Percentiles rank a stretch among this genome's conserved stretches.
Conservation (phyloP, 2,797 vertebrate species). For the Onychomys arenicola region DNA sequence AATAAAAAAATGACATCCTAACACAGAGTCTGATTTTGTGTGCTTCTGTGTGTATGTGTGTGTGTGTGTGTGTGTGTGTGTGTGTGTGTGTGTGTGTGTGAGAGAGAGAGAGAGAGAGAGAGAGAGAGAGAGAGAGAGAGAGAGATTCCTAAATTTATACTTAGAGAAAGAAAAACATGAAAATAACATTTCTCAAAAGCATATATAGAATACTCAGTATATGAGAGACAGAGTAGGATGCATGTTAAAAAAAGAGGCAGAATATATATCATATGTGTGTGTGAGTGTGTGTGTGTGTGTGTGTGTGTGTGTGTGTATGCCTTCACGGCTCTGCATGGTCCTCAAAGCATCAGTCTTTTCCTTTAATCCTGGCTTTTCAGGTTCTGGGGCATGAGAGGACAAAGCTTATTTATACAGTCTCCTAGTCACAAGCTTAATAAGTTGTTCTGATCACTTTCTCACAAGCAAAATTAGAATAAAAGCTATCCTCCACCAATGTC, state of each 20-base stretch:
- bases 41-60: not conserved
- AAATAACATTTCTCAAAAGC: not conserved
- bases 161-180: not conserved
- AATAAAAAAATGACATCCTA: not conserved
- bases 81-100: not conserved
- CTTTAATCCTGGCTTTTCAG: constrained; percentile 7
- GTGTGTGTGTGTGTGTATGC: no score
- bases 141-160: not conserved
- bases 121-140: no score
- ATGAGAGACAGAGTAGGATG: not conserved
- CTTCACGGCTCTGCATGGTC: not conserved
- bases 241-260: not conserved
- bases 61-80: not conserved
- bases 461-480: not conserved
- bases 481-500: not conserved
- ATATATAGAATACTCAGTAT: not conserved
- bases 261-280: no score
- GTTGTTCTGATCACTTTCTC: not conserved
- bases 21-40: not conserved
- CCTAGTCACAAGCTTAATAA: not conserved
- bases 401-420: not conserved
- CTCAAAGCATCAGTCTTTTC: not conserved
- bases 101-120: no score
- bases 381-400: not conserved
- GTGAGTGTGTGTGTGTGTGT: no score